Conservation (phyloP, 2,113 vertebrate genomes). For the Dicaeum eximium region DNA sequence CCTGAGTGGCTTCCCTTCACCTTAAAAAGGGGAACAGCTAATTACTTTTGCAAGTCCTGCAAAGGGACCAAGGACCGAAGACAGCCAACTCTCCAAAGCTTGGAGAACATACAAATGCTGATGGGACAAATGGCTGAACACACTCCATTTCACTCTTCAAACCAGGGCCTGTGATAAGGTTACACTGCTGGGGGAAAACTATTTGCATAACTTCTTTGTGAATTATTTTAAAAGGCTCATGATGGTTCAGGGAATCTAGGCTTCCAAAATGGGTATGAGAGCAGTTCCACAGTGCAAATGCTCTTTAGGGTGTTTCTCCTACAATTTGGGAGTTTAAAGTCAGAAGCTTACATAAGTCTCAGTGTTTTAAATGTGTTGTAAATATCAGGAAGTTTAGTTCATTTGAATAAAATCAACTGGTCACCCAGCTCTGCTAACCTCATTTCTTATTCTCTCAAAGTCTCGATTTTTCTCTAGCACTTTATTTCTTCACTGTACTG, state of each 20-base stretch:
- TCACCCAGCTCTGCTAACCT: background rate
- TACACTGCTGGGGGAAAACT: background rate
- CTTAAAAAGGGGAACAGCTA: background rate
- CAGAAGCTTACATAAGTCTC: background rate
- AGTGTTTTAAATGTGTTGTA: background rate
- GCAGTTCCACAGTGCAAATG: background rate
- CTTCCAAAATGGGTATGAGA: background rate
- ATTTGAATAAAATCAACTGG: background rate
- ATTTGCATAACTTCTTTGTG: background rate
- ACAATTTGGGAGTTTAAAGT: background rate
- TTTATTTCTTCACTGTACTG: background rate
- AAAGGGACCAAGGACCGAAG: background rate
- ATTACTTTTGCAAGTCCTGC: background rate
- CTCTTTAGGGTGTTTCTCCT: background rate
- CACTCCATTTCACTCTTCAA: background rate
- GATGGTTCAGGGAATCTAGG: background rate
- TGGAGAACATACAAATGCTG: background rate
- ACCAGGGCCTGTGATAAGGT: background rate
- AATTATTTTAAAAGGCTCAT: background rate
- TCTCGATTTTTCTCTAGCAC: background rate
- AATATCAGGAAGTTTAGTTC: background rate
- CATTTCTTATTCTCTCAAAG: background rate
- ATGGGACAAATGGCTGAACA: background rate
- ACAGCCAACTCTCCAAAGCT: background rate
- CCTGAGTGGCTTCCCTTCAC: background rate